These are phyloP conservation scores for Sylvilagus bachmani DNA, from an alignment of 2,113 vertebrate genomes.

Conservation along the genomic window DNA sequence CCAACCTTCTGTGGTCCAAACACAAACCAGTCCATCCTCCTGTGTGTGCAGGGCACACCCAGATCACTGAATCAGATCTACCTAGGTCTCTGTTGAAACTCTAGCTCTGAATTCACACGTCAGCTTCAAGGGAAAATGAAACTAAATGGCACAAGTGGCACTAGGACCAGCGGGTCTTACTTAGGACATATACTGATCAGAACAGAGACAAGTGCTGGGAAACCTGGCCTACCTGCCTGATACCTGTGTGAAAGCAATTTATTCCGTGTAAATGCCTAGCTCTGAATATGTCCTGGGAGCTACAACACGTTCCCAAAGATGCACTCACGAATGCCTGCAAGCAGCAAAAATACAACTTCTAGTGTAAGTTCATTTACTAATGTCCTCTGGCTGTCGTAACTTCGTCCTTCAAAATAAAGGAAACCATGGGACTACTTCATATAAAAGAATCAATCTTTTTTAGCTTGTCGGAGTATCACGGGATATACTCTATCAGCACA, in stretches of 20 bases:
- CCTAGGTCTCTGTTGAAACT: neutral
- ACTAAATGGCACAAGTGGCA: constrained; percentile 12
- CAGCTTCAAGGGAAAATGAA: constrained; percentile 46
- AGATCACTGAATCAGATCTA: constrained; percentile 45
- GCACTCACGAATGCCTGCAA: neutral
- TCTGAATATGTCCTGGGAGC: neutral
- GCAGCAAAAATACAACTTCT: neutral
- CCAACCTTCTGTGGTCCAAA: constrained; percentile 26
- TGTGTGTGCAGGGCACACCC: neutral
- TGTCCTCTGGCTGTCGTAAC: constrained; percentile 15
- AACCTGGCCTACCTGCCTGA: neutral
- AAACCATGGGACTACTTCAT: constrained; percentile 5
- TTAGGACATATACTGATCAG: neutral
- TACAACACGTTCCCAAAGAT: constrained; percentile 1
- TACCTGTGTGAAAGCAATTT: neutral
- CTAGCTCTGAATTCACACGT: constrained; percentile 57
- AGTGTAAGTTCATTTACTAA: constrained; percentile 42
- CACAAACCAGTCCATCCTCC: neutral
- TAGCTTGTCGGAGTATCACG: constrained; percentile 18
- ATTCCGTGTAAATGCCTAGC: neutral
- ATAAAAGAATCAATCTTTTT: neutral
- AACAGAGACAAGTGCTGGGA: neutral
- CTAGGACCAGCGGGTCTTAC: neutral
- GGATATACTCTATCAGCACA: neutral
- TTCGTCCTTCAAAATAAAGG: neutral